A percentile compares a stretch with the other conserved stretches of the same genome.
These are phyloP conservation scores for Megaustenia siamemsis DNA, from an alignment of 2,888 invertebrate species.

Conservation along the genomic window DNA sequence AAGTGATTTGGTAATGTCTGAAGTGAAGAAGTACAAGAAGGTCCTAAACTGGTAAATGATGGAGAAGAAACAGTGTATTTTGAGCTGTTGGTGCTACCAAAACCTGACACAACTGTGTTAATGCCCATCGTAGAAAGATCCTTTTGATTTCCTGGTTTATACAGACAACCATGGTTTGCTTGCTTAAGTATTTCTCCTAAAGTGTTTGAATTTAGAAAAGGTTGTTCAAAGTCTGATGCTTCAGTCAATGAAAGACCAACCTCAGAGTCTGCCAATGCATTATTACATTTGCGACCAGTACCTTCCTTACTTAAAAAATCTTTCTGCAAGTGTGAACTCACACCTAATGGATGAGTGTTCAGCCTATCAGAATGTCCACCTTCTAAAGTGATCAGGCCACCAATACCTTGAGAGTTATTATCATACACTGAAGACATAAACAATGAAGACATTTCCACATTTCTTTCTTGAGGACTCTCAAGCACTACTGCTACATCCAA, in stretches of 20 bases:
- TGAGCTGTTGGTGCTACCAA: neutral
- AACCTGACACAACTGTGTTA: neutral
- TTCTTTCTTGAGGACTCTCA: neutral
- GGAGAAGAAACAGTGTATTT: neutral
- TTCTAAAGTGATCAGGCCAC: neutral
- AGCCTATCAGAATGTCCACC: neutral
- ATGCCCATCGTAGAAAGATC: neutral
- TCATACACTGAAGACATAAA: too few species aligned
- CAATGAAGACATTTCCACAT: neutral
- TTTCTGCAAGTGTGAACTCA: neutral
- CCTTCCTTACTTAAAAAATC: neutral
- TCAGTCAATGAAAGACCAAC: neutral
- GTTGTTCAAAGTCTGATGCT: constrained; percentile 31
- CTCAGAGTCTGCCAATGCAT: neutral
- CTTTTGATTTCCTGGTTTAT: neutral
- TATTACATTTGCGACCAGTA: neutral
- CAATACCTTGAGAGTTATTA: too few species aligned
- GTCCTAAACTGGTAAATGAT: neutral
- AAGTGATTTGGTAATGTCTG: neutral
- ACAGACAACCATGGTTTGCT: constrained; percentile 5
- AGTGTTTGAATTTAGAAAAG: constrained; percentile 47
- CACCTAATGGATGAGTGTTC: neutral
- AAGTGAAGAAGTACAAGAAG: neutral
- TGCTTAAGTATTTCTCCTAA: constrained; percentile 46
- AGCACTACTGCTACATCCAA: too few species aligned